Evolutionary conservation across 2,888 invertebrate species (phyloP).

Genomic region (Tinea semifulvella): DNA sequence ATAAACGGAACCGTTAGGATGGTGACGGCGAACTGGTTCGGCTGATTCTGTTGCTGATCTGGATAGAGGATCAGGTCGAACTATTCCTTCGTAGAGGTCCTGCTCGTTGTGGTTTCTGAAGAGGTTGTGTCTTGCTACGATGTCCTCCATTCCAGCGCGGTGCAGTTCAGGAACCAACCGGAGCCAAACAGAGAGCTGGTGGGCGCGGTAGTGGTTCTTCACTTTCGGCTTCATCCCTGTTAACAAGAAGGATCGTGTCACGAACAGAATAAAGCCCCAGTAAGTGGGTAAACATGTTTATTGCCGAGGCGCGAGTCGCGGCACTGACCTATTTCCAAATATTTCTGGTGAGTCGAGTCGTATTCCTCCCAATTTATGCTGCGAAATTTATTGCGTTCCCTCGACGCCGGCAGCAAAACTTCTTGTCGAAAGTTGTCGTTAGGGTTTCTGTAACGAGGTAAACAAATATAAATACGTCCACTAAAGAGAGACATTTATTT

Average conservation of each 20-base stretch:
- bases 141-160: constrained; percentile 88
- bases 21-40: constrained; percentile 65
- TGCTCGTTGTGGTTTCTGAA: constrained; percentile 90
- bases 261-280: constrained; percentile 4
- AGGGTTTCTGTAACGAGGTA: constrained; percentile 73
- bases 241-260: constrained; percentile 28
- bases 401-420: constrained; percentile 77
- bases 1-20: constrained; percentile 50
- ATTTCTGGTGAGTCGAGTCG: constrained; percentile 92
- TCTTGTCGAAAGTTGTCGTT: constrained; percentile 86
- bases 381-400: constrained; percentile 85
- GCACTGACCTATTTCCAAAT: constrained; percentile 87
- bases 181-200: constrained; percentile 94
- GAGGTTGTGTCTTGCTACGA: constrained; percentile 86
- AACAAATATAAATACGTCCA: constrained; percentile 13
- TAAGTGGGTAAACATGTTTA: constrained; percentile 13
- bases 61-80: constrained; percentile 84
- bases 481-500: constrained; percentile 1
- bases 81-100: constrained; percentile 88
- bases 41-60: constrained; percentile 66
- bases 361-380: constrained; percentile 91
- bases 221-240: constrained; percentile 90
- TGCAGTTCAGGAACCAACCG: constrained; percentile 92
- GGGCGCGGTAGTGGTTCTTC: constrained; percentile 94
- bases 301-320: constrained; percentile 12